Percentiles rank a stretch among this genome's conserved stretches.
phyloP scores from a whole-genome alignment of 64 coral and sea anemone genomes.

The Astreopora myriophthalma region DNA sequence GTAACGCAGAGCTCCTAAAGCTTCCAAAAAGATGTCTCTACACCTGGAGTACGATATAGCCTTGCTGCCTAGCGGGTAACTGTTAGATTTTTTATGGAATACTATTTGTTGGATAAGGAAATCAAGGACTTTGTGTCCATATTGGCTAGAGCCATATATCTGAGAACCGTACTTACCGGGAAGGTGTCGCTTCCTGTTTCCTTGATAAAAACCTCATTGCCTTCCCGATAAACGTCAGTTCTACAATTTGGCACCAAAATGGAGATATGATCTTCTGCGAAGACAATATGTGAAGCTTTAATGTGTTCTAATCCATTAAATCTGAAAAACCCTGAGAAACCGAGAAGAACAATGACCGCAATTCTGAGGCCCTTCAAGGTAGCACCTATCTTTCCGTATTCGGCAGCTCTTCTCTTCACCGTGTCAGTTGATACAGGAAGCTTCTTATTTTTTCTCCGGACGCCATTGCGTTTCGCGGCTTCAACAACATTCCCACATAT shows the following conservation, averaged over 20 bases:
- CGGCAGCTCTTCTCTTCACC: slow-evolving; percentile 31
- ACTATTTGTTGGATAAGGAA: too few relatives aligned
- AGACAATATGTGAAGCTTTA: slow-evolving; percentile 3
- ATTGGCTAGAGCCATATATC: not conserved
- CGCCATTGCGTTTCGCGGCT: not conserved
- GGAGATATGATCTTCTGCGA: slow-evolving; percentile 10
- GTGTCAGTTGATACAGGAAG: slow-evolving; percentile 21
- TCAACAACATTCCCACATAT: not conserved
- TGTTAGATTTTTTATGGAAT: not conserved
- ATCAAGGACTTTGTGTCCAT: not conserved
- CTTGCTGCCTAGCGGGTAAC: not conserved
- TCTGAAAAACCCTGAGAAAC: slow-evolving; percentile 48
- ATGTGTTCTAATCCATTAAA: slow-evolving; percentile 37
- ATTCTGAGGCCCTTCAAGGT: slow-evolving; percentile 44
- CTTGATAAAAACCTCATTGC: slow-evolving; percentile 8
- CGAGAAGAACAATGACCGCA: slow-evolving; percentile 17
- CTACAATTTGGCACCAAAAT: slow-evolving; percentile 35
- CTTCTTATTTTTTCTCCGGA: not conserved
- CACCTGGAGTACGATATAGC: not conserved
- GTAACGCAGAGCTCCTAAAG: not conserved
- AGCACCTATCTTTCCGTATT: not conserved
- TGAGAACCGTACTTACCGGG: not conserved
- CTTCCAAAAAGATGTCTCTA: not conserved
- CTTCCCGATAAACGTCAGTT: slow-evolving; percentile 32
- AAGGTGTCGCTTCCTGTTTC: slow-evolving; percentile 29